Conservation (phyloP, 2,888 invertebrate genomes). For the Drosophila mettleri region DNA sequence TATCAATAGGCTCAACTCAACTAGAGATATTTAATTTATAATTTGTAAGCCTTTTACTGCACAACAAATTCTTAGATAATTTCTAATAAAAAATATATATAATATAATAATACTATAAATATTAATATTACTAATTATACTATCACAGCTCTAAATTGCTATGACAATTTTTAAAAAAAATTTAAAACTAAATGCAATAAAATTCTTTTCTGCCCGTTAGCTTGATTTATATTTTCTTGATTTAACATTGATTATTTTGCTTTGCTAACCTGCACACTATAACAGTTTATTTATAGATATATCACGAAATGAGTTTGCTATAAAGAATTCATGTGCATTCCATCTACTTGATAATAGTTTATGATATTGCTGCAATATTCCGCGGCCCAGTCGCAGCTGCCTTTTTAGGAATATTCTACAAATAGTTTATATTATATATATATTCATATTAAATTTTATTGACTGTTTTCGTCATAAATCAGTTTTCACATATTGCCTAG, state of each 20-base stretch:
- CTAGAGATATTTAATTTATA: neutral
- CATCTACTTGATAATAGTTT: neutral
- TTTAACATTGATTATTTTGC: neutral
- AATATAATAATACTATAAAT: too few species aligned
- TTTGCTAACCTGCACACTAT: neutral
- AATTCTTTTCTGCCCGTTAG: neutral
- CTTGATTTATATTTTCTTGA: neutral
- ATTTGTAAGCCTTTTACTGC: neutral
- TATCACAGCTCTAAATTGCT: neutral
- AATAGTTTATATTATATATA: neutral
- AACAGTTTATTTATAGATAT: neutral
- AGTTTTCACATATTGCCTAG: neutral
- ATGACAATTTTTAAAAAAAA: neutral
- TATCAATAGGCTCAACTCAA: too few species aligned
- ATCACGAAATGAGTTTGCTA: neutral
- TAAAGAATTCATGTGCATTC: slow-evolving; percentile 1
- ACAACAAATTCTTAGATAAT: neutral
- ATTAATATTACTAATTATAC: too few species aligned
- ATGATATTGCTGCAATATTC: neutral
- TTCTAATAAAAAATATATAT: neutral
- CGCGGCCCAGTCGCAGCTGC: neutral
- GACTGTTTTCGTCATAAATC: slow-evolving; percentile 2
- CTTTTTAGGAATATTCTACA: slow-evolving; percentile 5
- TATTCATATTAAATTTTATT: slow-evolving; percentile 5
- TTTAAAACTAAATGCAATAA: too few species aligned